Base-by-base conservation (phyloP, 2,888 invertebrate species). In the Thecophora atra region DNA sequence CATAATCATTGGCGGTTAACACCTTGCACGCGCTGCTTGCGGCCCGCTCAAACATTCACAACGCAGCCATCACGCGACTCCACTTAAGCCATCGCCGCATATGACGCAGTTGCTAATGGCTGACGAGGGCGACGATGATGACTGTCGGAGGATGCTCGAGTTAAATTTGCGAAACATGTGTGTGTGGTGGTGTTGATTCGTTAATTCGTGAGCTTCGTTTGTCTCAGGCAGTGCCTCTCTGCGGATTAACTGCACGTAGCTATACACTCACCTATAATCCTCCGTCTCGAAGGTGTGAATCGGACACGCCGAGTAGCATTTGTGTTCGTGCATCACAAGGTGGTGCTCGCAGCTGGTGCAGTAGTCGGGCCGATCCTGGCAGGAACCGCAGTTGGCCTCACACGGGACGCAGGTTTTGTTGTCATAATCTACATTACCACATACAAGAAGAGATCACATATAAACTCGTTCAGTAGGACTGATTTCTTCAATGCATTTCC, bases 271-370 rank as follows among this genome's bases (percentile, higher is more conserved):
- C 89, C 90, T 91, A 86, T 95, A 94, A 84, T 96, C 95, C 80
- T 95, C 93, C 2, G 94, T 94, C 87, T 96, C 96, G 82, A 91
- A 96, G 58, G 93, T 94, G 77, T 92, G 91, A 19, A 90, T 83
- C 0, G 96, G 96, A 86, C 96, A 96, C 0, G 94, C 91, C 7
- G 95, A 93, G 78, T 94, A 89, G 86, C 96, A 96, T 79, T 92
- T 92, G 80, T 92, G 93, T 76, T 92, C 91, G 83, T 93, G 91
- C 81, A 96, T 90, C 66, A 96, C 92, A 75, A 96, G 88, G 82
- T 96, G 94, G 85, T 95, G 95, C 80, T 95, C 95, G 84, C 96
- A 96, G 77, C 93, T 94, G 54, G 93, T 94, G 82, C 96, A 96
- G 76, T 91, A 91, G 79, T 94, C 93, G 5, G 94, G 92, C 76